Evolutionary conservation across 2,888 invertebrate species (phyloP).

Genomic region (Apotomis turbidana): DNA sequence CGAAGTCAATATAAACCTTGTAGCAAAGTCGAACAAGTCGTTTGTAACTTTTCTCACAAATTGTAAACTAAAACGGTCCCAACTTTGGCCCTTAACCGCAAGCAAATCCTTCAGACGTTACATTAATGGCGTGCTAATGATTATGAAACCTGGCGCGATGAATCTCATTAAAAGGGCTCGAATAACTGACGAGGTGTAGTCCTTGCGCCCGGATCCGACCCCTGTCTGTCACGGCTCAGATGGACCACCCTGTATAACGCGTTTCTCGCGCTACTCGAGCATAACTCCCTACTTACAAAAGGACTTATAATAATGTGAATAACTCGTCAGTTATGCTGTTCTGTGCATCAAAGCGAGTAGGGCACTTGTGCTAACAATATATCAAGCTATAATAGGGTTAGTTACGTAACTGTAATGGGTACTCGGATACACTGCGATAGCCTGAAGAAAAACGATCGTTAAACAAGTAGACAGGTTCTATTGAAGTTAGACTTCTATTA

Average conservation of each 20-base stretch:
- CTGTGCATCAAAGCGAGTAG: background rate
- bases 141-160: slow-evolving; percentile 38
- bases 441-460: background rate
- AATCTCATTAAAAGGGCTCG: slow-evolving; percentile 30
- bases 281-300: background rate
- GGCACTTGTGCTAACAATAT: slow-evolving; percentile 10
- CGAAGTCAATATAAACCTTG: no score
- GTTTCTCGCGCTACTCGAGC: slow-evolving; percentile 19
- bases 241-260: slow-evolving; percentile 45
- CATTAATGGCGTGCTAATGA: slow-evolving; percentile 36
- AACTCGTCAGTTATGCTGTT: background rate
- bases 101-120: slow-evolving; percentile 20
- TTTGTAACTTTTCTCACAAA: background rate
- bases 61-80: background rate
- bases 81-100: slow-evolving; percentile 2
- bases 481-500: background rate
- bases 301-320: background rate
- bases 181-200: slow-evolving; percentile 41
- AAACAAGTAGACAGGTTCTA: background rate
- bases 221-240: slow-evolving; percentile 53
- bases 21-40: no score
- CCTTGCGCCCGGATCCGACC: slow-evolving; percentile 58
- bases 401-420: slow-evolving; percentile 10
- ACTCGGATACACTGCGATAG: no score
- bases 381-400: slow-evolving; percentile 15